These are phyloP conservation scores for Metalampra italica DNA, from an alignment of 2,888 invertebrate genomes.

Conservation along the genomic window DNA sequence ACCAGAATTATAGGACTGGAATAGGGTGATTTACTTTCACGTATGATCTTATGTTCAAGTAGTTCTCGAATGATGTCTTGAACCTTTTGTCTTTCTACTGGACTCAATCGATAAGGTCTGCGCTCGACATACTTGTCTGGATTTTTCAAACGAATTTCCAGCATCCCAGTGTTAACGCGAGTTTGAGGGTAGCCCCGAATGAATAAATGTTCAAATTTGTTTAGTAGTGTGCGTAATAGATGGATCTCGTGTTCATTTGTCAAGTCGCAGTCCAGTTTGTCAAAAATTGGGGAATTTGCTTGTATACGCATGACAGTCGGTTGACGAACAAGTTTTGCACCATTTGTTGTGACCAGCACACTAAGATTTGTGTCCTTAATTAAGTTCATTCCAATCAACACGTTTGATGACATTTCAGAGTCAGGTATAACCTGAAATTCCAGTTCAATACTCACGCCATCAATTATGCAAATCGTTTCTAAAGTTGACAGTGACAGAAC, in stretches of 20 bases:
- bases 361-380: conserved; percentile 14
- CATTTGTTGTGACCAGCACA: conserved; percentile 11
- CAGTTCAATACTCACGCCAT: conserved; percentile 16
- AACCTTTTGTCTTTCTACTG: conserved; percentile 27
- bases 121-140: conserved; percentile 23
- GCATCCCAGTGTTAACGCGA: conserved; percentile 24
- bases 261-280: conserved; percentile 20
- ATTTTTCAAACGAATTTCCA: conserved; percentile 23
- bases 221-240: conserved; percentile 15
- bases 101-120: conserved; percentile 26
- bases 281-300: conserved; percentile 12
- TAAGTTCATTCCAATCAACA: conserved; percentile 20
- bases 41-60: conserved; percentile 25
- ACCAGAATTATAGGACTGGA: conserved; percentile 28
- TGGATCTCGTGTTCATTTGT: conserved; percentile 13
- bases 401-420: conserved; percentile 9
- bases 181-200: conserved; percentile 21
- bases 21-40: conserved; percentile 27
- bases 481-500: conserved; percentile 15
- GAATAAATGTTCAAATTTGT: conserved; percentile 23
- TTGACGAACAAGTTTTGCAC: conserved; percentile 15
- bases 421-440: conserved; percentile 22
- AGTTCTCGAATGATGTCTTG: conserved; percentile 22
- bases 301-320: conserved; percentile 11
- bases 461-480: conserved; percentile 14